Evolutionary conservation across 2,797 vertebrate genomes (phyloP), one percentile per base, ranked within the genome.

Genomic region (Parambassis ranga): DNA sequence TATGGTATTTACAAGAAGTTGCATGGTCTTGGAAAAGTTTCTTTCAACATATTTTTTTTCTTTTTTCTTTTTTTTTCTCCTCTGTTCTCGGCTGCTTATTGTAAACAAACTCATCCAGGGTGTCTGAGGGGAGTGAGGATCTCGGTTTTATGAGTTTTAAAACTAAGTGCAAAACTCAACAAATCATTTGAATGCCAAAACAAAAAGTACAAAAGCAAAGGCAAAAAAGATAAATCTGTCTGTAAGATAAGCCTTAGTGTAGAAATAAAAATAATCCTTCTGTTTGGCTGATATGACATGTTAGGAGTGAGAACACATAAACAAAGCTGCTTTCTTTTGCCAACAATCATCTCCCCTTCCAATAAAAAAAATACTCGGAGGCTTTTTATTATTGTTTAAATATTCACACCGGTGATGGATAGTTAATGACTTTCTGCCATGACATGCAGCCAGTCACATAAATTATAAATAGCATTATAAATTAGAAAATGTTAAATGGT

Each of bases 1-100:
- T 90, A 85, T 85, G 60, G 70, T 86, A 93, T 90, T 93, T 94
- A 94, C 81, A 92, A 89, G 87, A 51, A 74, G 79, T 85, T 84
- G 46, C 75, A 82, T 51, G 83, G 74, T 71, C 71, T 82, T 84
- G 82, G 65, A 80, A 58, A 71, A 63, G 52, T 79, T 83, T 74
- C 81, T 77, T 79, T 78, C 76, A 83, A 71, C 65, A 52, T 46
- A 35, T 53, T 55, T 60, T 22, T 28, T 39, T 53, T 65, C 19
- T 11, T 11, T 32, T 22, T 16, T 14, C n/a, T n/a, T n/a, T n/a
- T 60, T 60, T 75, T 59, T 41, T 37, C 6, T 36, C 13, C 53
- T 56, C 55, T 10, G 39, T 51, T 74, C 53, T 41, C 16, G 13
- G 56, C 56, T 65, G 64, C 55, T 70, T 62, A 59, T 65, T 81